A percentile compares a stretch with the other conserved stretches of the same genome.
Evolutionary conservation across 2,888 invertebrate species (phyloP).

Genomic region (Cerastis rubricosa): DNA sequence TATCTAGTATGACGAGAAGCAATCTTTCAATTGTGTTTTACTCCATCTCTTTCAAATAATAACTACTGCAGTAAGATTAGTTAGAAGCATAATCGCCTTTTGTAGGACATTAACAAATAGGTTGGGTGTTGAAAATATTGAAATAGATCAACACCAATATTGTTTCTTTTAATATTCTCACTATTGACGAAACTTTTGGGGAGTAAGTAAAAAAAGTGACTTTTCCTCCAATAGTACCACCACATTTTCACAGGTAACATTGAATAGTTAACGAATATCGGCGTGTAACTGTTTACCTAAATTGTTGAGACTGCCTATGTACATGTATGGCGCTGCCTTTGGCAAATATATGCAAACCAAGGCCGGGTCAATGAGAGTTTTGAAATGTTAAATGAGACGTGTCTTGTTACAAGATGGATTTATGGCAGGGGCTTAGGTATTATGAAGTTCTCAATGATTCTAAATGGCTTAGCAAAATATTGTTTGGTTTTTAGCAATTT

Average conservation of each 20-base stretch:
- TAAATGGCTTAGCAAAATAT: not conserved
- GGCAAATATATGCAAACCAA: constrained; percentile 60
- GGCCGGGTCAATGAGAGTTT: constrained; percentile 53
- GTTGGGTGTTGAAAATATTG: no score
- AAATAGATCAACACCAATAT: no score
- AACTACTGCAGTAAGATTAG: no score
- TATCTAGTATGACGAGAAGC: no score
- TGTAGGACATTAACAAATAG: no score
- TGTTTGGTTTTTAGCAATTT: not conserved
- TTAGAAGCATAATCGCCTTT: no score
- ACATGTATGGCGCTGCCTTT: constrained; percentile 40
- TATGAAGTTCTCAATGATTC: constrained; percentile 5
- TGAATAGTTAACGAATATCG: constrained; percentile 50
- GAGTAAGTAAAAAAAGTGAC: no score
- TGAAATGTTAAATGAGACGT: constrained; percentile 57
- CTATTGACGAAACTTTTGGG: no score
- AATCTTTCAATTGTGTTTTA: no score
- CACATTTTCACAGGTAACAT: constrained; percentile 49
- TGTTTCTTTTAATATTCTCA: no score
- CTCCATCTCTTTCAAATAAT: no score
- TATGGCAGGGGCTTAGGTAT: constrained; percentile 4
- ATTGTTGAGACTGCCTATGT: constrained; percentile 50
- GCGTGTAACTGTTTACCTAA: constrained; percentile 58
- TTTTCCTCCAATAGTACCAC: constrained; percentile 27
- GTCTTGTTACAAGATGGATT: constrained; percentile 18